A percentile compares a stretch with the other conserved stretches of the same genome.
Evolutionary conservation across 1,140 invertebrate species (phyloP).

Genomic region (Chironomus tepperi): DNA sequence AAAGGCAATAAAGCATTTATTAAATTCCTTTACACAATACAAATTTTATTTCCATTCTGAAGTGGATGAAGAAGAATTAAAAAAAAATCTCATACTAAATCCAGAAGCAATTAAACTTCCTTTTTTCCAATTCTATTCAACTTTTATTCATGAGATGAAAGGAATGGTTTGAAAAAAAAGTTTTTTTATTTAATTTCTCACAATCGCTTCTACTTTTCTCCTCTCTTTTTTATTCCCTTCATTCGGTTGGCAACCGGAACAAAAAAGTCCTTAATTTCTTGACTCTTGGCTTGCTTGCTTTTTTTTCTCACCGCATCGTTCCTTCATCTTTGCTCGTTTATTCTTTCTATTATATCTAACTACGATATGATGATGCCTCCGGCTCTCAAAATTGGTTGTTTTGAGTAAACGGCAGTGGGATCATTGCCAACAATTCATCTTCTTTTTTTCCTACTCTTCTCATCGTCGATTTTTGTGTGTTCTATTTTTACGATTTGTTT

Average conservation of each 20-base stretch:
- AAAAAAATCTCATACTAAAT: too few relatives aligned
- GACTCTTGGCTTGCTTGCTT: neutral
- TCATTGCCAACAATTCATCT: constrained; percentile 5
- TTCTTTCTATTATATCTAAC: neutral
- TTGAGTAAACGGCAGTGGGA: constrained; percentile 5
- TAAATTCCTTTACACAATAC: too few relatives aligned
- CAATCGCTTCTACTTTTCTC: neutral
- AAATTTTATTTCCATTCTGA: too few relatives aligned
- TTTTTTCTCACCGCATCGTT: neutral
- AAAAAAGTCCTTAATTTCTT: constrained; percentile 22
- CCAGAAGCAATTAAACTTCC: constrained; percentile 20
- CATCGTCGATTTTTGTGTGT: neutral
- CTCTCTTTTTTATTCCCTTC: neutral
- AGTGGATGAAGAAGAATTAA: too few relatives aligned
- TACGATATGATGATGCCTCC: neutral
- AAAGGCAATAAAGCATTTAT: too few relatives aligned
- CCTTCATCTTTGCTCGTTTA: neutral
- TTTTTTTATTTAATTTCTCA: constrained; percentile 2
- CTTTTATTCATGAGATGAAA: neutral
- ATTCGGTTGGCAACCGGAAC: constrained; percentile 12
- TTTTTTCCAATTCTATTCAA: constrained; percentile 15
- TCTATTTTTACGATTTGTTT: constrained; percentile 14
- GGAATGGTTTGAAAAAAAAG: neutral
- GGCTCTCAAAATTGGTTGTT: constrained; percentile 6
- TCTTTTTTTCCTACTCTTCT: neutral